A percentile compares a stretch with the other conserved stretches of the same genome.
phyloP scores from a whole-genome alignment of 2,888 invertebrate species.

The Tribolium freemani region DNA sequence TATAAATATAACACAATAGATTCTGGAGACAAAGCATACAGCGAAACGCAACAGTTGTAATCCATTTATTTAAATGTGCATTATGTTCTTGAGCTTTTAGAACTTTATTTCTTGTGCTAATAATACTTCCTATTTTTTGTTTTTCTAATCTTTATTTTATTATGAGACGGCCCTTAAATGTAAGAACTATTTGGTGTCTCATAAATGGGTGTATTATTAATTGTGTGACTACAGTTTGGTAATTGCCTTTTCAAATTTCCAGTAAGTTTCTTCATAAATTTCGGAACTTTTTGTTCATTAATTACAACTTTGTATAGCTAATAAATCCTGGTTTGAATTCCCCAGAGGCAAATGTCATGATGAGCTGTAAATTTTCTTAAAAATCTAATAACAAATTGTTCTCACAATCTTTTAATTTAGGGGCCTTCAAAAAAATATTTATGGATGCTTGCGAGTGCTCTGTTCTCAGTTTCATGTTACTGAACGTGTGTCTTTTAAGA shows the following conservation, averaged over 20 bases:
- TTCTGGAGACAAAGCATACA: background rate
- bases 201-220: background rate
- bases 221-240: slow-evolving; percentile 8
- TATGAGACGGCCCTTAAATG: too few relatives aligned
- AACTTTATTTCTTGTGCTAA: too few relatives aligned
- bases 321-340: slow-evolving; percentile 7
- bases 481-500: background rate
- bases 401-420: slow-evolving; percentile 15
- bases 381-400: slow-evolving; percentile 16
- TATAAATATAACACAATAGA: background rate
- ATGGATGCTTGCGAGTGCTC: background rate
- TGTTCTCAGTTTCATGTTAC: background rate
- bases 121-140: too few relatives aligned
- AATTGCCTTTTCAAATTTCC: background rate
- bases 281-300: slow-evolving; percentile 7
- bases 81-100: background rate
- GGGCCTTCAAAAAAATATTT: background rate
- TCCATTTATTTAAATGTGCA: background rate
- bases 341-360: slow-evolving; percentile 17
- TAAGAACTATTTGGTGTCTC: background rate
- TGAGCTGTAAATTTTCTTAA: slow-evolving; percentile 8
- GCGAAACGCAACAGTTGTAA: background rate
- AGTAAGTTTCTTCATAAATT: background rate
- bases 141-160: too few relatives aligned
- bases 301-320: slow-evolving; percentile 1